A percentile compares a stretch with the other conserved stretches of the same genome.
Evolutionary conservation across 2,888 invertebrate species (phyloP).

Genomic region (Allophyes oxyacanthae): DNA sequence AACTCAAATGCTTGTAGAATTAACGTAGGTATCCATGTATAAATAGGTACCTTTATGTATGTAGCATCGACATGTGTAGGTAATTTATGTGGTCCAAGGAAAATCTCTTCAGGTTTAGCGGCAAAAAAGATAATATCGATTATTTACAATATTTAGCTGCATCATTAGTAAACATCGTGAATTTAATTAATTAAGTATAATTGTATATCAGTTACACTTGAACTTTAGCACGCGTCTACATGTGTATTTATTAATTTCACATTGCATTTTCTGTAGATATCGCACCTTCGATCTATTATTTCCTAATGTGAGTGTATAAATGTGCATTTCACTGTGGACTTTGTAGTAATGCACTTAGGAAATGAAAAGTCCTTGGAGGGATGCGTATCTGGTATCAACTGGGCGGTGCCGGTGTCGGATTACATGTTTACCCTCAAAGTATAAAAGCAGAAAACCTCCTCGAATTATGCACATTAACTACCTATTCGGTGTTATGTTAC

Average conservation of each 20-base stretch:
- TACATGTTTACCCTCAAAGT: constrained; percentile 80
- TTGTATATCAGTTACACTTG: constrained; percentile 58
- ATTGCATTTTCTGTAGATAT: constrained; percentile 40
- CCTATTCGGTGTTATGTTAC: constrained; percentile 18
- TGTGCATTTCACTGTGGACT: constrained; percentile 70
- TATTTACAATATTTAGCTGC: constrained; percentile 60
- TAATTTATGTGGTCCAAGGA: constrained; percentile 44
- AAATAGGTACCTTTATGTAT: too few relatives aligned
- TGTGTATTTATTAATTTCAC: constrained; percentile 20
- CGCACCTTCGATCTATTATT: constrained; percentile 37
- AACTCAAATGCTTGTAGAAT: constrained; percentile 5
- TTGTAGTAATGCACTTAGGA: constrained; percentile 79
- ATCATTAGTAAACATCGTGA: constrained; percentile 75
- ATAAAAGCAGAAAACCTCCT: constrained; percentile 81
- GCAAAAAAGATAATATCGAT: constrained; percentile 51
- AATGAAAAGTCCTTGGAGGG: constrained; percentile 78
- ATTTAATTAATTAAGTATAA: constrained; percentile 57
- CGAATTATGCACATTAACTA: constrained; percentile 76
- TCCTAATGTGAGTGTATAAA: constrained; percentile 60
- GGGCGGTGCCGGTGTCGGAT: constrained; percentile 78
- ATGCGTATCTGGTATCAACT: constrained; percentile 69
- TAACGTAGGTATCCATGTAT: too few relatives aligned
- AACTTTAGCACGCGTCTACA: constrained; percentile 50
- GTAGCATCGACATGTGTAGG: neutral
- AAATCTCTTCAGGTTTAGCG: constrained; percentile 35